A percentile compares a stretch with the other conserved stretches of the same genome.
Evolutionary conservation across 2,113 vertebrate species (phyloP).

Genomic region (Psittacula cyanocephala): DNA sequence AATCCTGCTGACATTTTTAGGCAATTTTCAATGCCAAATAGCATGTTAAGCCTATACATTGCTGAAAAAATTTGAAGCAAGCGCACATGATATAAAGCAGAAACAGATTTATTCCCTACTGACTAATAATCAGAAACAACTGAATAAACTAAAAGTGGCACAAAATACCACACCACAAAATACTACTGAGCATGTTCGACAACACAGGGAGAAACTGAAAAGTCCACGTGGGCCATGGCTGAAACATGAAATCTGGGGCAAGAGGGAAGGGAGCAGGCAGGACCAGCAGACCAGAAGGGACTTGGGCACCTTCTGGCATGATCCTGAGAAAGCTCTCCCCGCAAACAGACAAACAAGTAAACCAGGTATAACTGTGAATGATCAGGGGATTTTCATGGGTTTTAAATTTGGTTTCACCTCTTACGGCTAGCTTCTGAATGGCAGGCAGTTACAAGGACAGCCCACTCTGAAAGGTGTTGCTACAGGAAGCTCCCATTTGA

Average conservation of each 20-base stretch:
- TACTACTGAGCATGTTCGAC: background rate
- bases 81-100: background rate
- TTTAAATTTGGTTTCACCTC: background rate
- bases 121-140: conserved; percentile 1
- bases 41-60: background rate
- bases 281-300: background rate
- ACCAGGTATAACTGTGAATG: background rate
- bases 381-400: background rate
- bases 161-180: background rate
- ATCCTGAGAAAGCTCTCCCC: background rate
- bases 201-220: background rate
- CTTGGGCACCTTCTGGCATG: background rate
- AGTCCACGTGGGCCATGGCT: rapidly evolving
- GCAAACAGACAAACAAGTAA: background rate
- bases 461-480: background rate
- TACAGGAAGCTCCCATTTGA: background rate
- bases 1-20: background rate
- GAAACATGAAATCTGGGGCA: background rate
- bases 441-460: background rate
- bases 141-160: background rate
- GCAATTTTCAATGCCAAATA: background rate
- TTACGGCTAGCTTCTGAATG: background rate
- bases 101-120: background rate
- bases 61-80: background rate
- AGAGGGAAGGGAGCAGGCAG: background rate